Evolutionary conservation across 1,140 invertebrate species (phyloP).

Genomic region (Diorhabda elongata): DNA sequence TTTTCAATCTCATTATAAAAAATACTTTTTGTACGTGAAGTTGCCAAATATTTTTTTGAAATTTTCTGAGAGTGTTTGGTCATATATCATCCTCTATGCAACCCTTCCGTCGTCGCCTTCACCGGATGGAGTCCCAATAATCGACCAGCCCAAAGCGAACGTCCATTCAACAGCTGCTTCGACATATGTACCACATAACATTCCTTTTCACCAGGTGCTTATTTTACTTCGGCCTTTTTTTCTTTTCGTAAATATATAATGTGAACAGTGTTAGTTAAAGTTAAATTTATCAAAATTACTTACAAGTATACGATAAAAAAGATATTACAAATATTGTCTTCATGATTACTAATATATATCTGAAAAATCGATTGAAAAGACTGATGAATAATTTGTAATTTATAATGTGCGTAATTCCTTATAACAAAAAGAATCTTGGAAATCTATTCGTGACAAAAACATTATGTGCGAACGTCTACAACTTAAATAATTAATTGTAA

Average conservation of each 20-base stretch:
- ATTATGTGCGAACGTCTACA: slow-evolving; percentile 7
- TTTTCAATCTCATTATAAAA: too few species aligned
- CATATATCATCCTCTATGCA: not conserved
- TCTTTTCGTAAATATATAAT: not conserved
- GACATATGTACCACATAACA: slow-evolving; percentile 28
- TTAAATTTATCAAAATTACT: too few species aligned
- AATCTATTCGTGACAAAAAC: not conserved
- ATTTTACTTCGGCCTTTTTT: slow-evolving; percentile 8
- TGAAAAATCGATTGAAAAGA: too few species aligned
- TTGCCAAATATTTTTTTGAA: too few species aligned
- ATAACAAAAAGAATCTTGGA: not conserved
- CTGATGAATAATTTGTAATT: too few species aligned
- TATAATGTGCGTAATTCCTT: too few species aligned
- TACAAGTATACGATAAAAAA: too few species aligned
- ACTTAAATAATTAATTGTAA: slow-evolving; percentile 13
- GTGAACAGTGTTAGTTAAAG: not conserved
- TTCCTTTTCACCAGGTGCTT: slow-evolving; percentile 31
- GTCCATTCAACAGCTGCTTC: slow-evolving; percentile 31
- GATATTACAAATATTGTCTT: too few species aligned
- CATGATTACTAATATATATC: too few species aligned
- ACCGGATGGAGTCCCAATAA: slow-evolving; percentile 24
- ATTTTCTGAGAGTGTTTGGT: too few species aligned
- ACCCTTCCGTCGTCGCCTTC: too few species aligned
- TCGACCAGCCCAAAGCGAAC: slow-evolving; percentile 19
- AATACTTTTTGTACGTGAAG: too few species aligned